Evolutionary conservation across 2,888 invertebrate species (phyloP), one percentile per base, ranked within the genome.

Genomic region (Biston stratarius): DNA sequence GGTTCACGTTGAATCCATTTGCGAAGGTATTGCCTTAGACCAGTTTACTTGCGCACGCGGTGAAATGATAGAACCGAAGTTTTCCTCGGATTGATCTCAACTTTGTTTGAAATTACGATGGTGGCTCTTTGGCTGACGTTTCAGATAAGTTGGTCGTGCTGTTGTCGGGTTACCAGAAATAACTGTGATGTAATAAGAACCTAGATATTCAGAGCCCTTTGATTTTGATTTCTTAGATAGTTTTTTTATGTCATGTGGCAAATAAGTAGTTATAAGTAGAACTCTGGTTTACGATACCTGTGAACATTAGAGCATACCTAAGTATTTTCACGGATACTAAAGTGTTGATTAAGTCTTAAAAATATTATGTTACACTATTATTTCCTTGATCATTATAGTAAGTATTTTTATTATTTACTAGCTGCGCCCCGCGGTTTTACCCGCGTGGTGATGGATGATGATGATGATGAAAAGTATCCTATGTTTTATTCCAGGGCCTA

Each of bases 1-100:
- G 34, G 68, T 68, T 63, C 57, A 59, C 52, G 56, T 56, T 14
- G 33, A 61, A 65, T 66, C 51, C 56, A 45, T 61, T 48, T 52
- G 64, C 53, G 61, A 62, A 67, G 59, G 53, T 48, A 36, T 63
- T 0, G 11, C 6, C 36, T 0, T 34, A n/a, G 11, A 42, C 55
- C 42, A 55, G 12, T 24, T 42, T 42, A 42, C 12, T 6, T 8
- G 0, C 24, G 7, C 24, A 33, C 24, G 15, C 10, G 38, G 42
- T 3, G 0, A 42, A 55, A 55, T 15, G n/a, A 44, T 42, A 8
- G 8, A 55, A 55, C 55, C 42, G 5, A 36, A 12, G n/a, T 40
- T 15, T 38, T 44, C 33, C 3, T 12, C 9, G 10, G 10, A 53
- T 9, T 8, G 12, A 6, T 55, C 11, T 8, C 6, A 12, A 24